A percentile compares a stretch with the other conserved stretches of the same genome.
phyloP scores from a whole-genome alignment of 2,113 vertebrate species.

The Prinia subflava region DNA sequence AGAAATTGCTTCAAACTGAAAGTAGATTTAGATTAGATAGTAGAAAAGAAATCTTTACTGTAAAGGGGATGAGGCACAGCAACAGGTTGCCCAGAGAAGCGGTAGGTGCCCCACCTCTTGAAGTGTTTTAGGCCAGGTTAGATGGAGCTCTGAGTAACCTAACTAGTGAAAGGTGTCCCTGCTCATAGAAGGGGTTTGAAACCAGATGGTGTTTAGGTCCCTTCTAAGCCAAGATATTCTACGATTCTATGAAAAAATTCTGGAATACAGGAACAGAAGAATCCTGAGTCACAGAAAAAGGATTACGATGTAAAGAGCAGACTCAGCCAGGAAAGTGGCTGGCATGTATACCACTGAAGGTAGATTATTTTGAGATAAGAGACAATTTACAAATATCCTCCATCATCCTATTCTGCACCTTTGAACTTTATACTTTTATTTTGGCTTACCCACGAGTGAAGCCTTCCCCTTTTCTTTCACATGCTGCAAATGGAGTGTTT shows the following conservation, averaged over 20 bases:
- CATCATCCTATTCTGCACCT: background rate
- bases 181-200: background rate
- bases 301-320: background rate
- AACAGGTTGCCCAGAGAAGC: background rate
- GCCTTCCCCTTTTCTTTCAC: background rate
- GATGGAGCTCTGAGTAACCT: background rate
- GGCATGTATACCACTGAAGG: background rate
- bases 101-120: background rate
- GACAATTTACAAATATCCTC: background rate
- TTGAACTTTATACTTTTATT: background rate
- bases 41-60: background rate
- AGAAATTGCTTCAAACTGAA: background rate
- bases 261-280: background rate
- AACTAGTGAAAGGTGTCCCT: background rate
- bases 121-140: background rate
- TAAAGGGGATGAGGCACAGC: too few species aligned
- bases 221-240: background rate
- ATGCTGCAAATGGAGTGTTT: background rate
- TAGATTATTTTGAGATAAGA: background rate
- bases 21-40: background rate
- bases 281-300: background rate
- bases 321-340: background rate
- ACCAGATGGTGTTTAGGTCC: background rate
- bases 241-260: background rate
- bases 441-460: background rate